Conservation (phyloP, 2,113 vertebrate species). For the Paratilapia polleni region DNA sequence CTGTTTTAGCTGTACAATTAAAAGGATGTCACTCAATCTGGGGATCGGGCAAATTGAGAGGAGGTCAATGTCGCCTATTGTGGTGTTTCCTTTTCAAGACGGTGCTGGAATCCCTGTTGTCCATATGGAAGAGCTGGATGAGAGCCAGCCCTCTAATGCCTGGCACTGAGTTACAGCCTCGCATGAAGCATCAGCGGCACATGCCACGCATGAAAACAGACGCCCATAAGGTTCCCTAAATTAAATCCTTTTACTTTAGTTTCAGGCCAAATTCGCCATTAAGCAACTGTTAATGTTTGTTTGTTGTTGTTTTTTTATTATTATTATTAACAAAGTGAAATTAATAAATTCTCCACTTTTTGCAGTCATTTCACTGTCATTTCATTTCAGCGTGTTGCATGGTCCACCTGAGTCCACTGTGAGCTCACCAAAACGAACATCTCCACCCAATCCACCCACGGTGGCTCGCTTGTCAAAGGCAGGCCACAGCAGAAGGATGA, state of each 20-base stretch:
- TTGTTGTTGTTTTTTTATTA: too few relatives aligned
- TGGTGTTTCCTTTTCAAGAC: conserved; percentile 28
- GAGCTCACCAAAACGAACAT: conserved; percentile 38
- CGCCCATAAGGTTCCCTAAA: conserved; percentile 38
- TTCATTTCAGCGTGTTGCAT: neutral
- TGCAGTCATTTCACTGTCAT: too few relatives aligned
- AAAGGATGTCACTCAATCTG: conserved; percentile 56
- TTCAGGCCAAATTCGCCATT: neutral
- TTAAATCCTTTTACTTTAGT: conserved; percentile 19
- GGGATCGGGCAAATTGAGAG: conserved; percentile 26
- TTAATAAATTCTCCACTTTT: neutral
- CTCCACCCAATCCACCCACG: conserved; percentile 40
- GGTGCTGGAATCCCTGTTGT: conserved; percentile 30
- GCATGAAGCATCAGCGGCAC: conserved; percentile 21
- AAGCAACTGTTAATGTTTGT: neutral
- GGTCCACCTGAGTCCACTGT: conserved; percentile 31
- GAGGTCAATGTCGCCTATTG: conserved; percentile 56
- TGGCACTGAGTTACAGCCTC: conserved; percentile 20
- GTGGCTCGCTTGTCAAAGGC: conserved; percentile 51
- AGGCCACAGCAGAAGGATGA: conserved; percentile 71
- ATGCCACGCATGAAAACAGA: conserved; percentile 34
- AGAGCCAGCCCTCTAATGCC: conserved; percentile 35
- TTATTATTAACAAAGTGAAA: conserved; percentile 10
- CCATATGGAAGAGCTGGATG: conserved; percentile 47
- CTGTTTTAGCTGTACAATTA: conserved; percentile 58